Evolutionary conservation across 2,797 vertebrate species (phyloP), one percentile per base, ranked within the genome.

Genomic region (Enteromius anoplus): DNA sequence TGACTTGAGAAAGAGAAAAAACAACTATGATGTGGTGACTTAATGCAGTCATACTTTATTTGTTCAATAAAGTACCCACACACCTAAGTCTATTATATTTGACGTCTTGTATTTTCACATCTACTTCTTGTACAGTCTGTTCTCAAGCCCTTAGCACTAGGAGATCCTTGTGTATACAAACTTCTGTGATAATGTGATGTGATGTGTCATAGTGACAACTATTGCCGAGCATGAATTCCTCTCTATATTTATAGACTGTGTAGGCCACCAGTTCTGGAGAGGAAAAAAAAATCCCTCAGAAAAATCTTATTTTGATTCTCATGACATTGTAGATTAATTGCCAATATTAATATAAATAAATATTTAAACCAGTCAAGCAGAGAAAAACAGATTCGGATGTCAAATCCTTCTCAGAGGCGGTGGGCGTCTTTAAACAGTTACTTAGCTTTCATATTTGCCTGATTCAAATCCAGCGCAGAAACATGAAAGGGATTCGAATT

Each of bases 381-480:
- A 69, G 49, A 60, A 75, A 75, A 77, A 14, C 4, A 6, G 17
- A 76, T 75, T 81, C 32, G 26, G n/a, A 37, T 29, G 6, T 49
- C 10, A 62, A 75, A 86, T 69, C 37, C 29, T 75, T 70, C 34
- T 77, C 12, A 47, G 55, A 76, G 23, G 42, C 65, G 23, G 29
- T 80, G 53, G 70, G 11, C 17, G 29, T 66, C 51, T 23, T 78
- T 66, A 82, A 55, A 21, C 51, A 49, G 21, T 32, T 83, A 53
- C 21, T 83, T 51, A 75, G n/a, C 49, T 51, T 70, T 81, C 58
- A 80, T 65, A 82, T 73, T 58, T 32, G 68, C 49, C 40, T 45
- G 75, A 75, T 76, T 75, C 51, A 55, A 84, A 85, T 83, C 49
- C 47, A 42, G 17, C n/a, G 47, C 58, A 32, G 21, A 66, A 21